Evolutionary conservation across 92 coral and sea anemone genomes (phyloP).

Genomic region (Montipora capitata): DNA sequence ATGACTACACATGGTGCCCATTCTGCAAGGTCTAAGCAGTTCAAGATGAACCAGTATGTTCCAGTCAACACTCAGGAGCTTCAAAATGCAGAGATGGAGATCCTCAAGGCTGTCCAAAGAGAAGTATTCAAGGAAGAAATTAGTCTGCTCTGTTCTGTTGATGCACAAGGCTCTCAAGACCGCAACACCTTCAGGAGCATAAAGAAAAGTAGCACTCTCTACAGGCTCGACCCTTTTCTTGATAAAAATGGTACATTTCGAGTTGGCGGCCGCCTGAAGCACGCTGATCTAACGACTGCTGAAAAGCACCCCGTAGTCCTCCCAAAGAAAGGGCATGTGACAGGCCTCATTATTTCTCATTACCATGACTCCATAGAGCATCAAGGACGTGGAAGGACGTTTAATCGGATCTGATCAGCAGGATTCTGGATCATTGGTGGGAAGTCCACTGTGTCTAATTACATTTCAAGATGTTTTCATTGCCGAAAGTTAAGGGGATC

Average conservation of each 20-base stretch:
- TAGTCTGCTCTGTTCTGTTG: not conserved
- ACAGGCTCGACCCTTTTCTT: conserved; percentile 45
- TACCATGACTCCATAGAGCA: not conserved
- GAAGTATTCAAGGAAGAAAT: conserved; percentile 18
- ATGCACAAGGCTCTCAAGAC: not conserved
- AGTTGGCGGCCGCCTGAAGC: conserved; percentile 40
- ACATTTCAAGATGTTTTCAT: too few species aligned
- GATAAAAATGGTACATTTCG: conserved; percentile 43
- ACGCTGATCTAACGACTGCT: not conserved
- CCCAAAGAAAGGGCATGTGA: conserved; percentile 9
- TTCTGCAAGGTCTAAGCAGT: not conserved
- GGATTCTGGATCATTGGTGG: not conserved
- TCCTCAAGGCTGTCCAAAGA: conserved; percentile 23
- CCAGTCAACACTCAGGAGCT: conserved; percentile 36
- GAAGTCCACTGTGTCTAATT: too few species aligned
- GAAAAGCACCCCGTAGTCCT: conserved; percentile 5
- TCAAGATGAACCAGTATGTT: not conserved
- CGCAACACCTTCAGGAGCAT: not conserved
- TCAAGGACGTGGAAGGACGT: not conserved
- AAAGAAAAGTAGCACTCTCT: conserved; percentile 35
- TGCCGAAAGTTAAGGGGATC: too few species aligned
- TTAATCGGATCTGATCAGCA: not conserved
- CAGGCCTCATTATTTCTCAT: conserved; percentile 1
- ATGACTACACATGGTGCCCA: not conserved
- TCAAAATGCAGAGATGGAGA: conserved; percentile 29